These are phyloP conservation scores for Brachyopa scutellaris DNA, from an alignment of 2,888 invertebrate species.

Conservation along the genomic window DNA sequence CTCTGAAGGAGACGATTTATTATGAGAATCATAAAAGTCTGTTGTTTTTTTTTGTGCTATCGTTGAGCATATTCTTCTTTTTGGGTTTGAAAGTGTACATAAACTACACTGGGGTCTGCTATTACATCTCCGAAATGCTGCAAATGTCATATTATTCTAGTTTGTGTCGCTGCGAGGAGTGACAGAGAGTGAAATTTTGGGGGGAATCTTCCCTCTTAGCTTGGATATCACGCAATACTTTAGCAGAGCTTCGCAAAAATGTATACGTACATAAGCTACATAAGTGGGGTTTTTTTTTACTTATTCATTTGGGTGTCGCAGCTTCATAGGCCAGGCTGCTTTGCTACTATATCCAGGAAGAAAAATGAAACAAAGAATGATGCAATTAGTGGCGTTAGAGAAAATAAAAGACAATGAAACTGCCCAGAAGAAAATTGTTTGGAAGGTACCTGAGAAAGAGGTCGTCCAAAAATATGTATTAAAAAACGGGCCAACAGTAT, in stretches of 20 bases:
- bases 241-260: neutral
- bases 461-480: too few species aligned
- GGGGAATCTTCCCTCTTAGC: neutral
- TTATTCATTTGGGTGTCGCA: too few species aligned
- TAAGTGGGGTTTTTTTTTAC: too few species aligned
- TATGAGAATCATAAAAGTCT: slow-evolving; percentile 44
- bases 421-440: too few species aligned
- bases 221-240: neutral
- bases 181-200: slow-evolving; percentile 1
- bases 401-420: too few species aligned
- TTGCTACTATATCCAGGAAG: too few species aligned
- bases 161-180: neutral
- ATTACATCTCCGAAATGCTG: slow-evolving; percentile 19
- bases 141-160: slow-evolving; percentile 39
- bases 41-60: neutral
- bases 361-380: too few species aligned
- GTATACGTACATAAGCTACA: too few species aligned
- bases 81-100: slow-evolving; percentile 41
- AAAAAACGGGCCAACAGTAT: too few species aligned
- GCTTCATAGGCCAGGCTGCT: too few species aligned
- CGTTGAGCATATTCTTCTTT: neutral
- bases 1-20: slow-evolving; percentile 44
- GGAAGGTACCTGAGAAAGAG: too few species aligned
- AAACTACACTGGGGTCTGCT: slow-evolving; percentile 32
- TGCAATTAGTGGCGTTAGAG: too few species aligned